Evolutionary conservation across 2,888 invertebrate species (phyloP).

Genomic region (Agrotis ipsilon): DNA sequence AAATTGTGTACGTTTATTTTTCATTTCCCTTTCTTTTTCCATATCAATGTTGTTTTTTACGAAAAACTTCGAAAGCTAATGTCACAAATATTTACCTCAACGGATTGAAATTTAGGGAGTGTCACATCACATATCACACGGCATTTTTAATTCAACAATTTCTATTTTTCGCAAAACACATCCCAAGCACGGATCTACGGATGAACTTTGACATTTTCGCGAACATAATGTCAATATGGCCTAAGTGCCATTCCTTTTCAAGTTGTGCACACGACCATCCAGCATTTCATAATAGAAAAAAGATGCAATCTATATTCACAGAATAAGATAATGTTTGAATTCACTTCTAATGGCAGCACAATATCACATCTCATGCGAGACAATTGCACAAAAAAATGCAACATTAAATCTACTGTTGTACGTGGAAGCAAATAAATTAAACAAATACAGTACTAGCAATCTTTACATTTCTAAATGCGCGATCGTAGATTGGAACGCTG

Average conservation of each 20-base stretch:
- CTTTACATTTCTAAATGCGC: conserved; percentile 61
- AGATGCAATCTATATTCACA: conserved; percentile 7
- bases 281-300: conserved; percentile 34
- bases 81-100: conserved; percentile 54
- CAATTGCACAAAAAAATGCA: conserved; percentile 47
- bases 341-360: conserved; percentile 10
- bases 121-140: conserved; percentile 46
- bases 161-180: conserved; percentile 68
- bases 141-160: conserved; percentile 67
- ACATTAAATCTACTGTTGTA: conserved; percentile 34
- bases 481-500: conserved; percentile 84
- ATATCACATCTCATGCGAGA: conserved; percentile 21
- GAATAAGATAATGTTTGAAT: conserved; percentile 24
- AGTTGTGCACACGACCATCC: conserved; percentile 52
- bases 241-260: conserved; percentile 79
- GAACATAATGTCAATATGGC: conserved; percentile 77
- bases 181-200: conserved; percentile 60
- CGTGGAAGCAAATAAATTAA: conserved; percentile 71
- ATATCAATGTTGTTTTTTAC: not conserved
- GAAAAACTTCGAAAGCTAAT: conserved; percentile 8
- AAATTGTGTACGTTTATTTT: conserved; percentile 29
- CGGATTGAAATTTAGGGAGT: conserved; percentile 30
- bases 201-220: conserved; percentile 89
- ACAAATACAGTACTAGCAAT: conserved; percentile 69
- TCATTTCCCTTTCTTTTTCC: conserved; percentile 10